Evolutionary conservation across 2,113 vertebrate genomes (phyloP), one percentile per base, ranked within the genome.

Genomic region (Gallinago paraguaiae): DNA sequence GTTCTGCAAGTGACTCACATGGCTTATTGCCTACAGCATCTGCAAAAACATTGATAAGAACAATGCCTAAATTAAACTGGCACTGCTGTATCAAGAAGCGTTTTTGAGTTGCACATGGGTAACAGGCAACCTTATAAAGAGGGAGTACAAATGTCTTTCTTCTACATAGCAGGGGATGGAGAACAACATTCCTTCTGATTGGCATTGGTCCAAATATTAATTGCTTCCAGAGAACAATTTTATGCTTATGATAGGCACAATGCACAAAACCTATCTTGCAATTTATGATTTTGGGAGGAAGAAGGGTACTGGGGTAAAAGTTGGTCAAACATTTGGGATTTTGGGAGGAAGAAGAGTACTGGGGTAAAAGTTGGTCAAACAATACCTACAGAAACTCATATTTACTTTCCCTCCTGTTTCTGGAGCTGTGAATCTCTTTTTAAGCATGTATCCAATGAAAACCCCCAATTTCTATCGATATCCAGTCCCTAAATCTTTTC

Each of bases 1-100:
- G 27, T 79, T 93, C 41, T 86, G 16, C 41, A 45, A 94, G 43
- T 61, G 74, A 81, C 27, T 91, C 50, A 93, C 41, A 82, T 41
- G 81, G 81, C 33, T 92, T 91, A 56, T 31, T 93, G 80, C 77
- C 53, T 91, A 65, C 48, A 87, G 53, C 86, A 89, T 93, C 86
- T 96, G 86, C 86, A 93, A 82, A 93, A 59, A 20, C 31, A 4
- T 51, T 89, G 95, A 83, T 91, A 95, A 94, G 81, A 94, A 78
- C 60, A 88, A 86, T 54, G 83, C 30, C 33, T 81, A 93, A 94
- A 94, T 93, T 86, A 83, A 96, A 89, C 69, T 82, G 91, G 65
- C 81, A 78, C 43, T 71, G 48, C 27, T 82, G 37, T 71, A 60
- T 84, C 1, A 1, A 82, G 75, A 61, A 54, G 16, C 51, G 91